Evolutionary conservation across 2,797 vertebrate genomes (phyloP).

Genomic region (Enteromius afrohamiltoni): DNA sequence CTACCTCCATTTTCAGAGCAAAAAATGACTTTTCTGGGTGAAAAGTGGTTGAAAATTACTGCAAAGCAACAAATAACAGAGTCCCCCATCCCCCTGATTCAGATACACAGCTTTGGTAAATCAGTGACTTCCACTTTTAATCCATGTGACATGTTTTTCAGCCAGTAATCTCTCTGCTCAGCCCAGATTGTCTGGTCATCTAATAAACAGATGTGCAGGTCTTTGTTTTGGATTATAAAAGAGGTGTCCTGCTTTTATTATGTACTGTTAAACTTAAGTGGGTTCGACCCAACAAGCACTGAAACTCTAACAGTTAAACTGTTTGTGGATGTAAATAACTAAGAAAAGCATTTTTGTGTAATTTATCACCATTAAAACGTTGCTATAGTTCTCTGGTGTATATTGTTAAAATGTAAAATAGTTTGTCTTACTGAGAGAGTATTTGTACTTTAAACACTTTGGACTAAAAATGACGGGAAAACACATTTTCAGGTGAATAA

Average conservation of each 20-base stretch:
- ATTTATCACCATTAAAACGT: neutral
- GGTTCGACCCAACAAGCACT: neutral
- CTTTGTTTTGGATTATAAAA: constrained; percentile 33
- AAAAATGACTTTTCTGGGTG: constrained; percentile 6
- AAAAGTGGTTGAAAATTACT: neutral
- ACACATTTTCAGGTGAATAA: neutral
- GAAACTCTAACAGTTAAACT: too few species aligned
- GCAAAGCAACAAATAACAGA: neutral
- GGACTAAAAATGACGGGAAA: too few species aligned
- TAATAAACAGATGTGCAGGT: constrained; percentile 27
- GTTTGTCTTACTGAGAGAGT: neutral
- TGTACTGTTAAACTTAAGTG: neutral
- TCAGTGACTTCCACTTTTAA: constrained; percentile 23
- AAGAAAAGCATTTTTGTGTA: neutral
- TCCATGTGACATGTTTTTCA: constrained; percentile 28
- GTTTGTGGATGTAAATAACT: neutral
- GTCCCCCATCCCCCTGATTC: neutral
- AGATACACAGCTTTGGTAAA: neutral
- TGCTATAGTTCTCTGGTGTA: neutral
- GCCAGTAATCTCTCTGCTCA: constrained; percentile 40
- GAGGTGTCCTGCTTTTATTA: constrained; percentile 12
- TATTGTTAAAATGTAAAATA: neutral
- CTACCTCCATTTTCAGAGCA: neutral
- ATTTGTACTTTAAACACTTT: neutral
- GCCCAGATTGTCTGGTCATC: constrained; percentile 34